These are phyloP conservation scores for Crotalus horridus DNA, from an alignment of 2,113 vertebrate species.

Conservation along the genomic window DNA sequence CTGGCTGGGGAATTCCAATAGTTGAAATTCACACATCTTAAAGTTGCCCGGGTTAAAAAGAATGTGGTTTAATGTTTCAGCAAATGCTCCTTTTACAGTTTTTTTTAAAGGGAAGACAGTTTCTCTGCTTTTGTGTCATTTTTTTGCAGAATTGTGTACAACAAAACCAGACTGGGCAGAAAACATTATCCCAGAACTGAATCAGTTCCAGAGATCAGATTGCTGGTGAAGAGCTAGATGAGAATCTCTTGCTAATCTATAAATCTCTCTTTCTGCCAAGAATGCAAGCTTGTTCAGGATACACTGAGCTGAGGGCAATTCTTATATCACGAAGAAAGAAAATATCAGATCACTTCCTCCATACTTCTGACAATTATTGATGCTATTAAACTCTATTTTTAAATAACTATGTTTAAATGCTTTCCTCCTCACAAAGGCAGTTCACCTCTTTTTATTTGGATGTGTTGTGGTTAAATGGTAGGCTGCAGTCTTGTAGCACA, in stretches of 20 bases:
- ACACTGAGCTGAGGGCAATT: not conserved
- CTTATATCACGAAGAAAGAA: not conserved
- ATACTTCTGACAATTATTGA: conserved; percentile 2
- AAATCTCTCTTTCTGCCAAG: not conserved
- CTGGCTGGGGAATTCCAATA: not conserved
- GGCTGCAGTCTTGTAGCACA: conserved; percentile 4
- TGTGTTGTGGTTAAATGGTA: not conserved
- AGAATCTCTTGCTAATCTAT: not conserved
- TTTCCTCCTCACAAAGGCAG: not conserved
- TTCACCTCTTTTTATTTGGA: not conserved
- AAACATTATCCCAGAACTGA: not conserved
- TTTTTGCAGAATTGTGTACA: not conserved
- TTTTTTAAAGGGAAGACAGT: not conserved
- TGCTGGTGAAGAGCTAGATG: not conserved
- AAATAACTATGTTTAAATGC: not conserved
- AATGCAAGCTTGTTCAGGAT: not conserved
- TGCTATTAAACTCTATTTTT: not conserved
- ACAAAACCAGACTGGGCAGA: not conserved
- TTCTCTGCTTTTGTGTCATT: not conserved
- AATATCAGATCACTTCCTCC: not conserved
- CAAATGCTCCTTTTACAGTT: not conserved
- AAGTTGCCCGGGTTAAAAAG: not conserved
- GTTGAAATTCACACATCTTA: not conserved
- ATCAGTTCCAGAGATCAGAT: not conserved
- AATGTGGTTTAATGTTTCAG: not conserved